Base-by-base conservation (phyloP, 2,888 invertebrate species). In the Harmothoe impar region DNA sequence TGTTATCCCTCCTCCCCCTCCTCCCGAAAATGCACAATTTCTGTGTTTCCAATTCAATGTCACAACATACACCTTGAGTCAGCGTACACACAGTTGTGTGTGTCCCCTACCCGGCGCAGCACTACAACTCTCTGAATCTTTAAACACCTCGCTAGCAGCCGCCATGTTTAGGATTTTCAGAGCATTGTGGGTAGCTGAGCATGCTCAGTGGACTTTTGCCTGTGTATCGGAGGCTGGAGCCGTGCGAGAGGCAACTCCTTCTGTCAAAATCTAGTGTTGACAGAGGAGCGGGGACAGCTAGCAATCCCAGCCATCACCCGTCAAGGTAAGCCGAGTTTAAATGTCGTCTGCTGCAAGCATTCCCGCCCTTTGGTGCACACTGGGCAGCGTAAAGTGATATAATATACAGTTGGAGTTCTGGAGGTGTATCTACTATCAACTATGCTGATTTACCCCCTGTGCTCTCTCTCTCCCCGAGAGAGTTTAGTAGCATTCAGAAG, bases 181-280 rank as follows among this genome's bases (percentile, higher is more conserved):
- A 20, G 86, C 29, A 86, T 86, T 86, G n/a, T 86, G 86, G 86
- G 86, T 54, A 86, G 20, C 54, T 20, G 86, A 56, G 86, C 86
- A 86, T 86, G 86, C 86, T 86, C 86, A 86, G 86, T 86, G 52
- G 86, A 86, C 86, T 86, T 86, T 86, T 86, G 86, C 25, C 54
- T n/a, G 29, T 54, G 54, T 54, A 25, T 23, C 35, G 15, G 23
- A 3, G 43, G 81, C 81, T 43, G 15, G 35, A 1, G 35, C 35
- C n/a, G 43, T 15, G 84, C 10, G 43, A 25, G 78, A 78, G 51
- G 43, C 29, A 77, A 81, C 35, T 35, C 81, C 81, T 81, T 81
- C 33, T 81, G 81, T 81, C 33, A 81, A 81, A 43, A 81, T 81
- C n/a, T 81, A 81, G 35, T n/a, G 81, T 81, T 81, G 81, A 81